Percentiles rank a stretch among this genome's conserved stretches.
phyloP scores from a whole-genome alignment of 2,113 vertebrate genomes.

The Pipa parva region DNA sequence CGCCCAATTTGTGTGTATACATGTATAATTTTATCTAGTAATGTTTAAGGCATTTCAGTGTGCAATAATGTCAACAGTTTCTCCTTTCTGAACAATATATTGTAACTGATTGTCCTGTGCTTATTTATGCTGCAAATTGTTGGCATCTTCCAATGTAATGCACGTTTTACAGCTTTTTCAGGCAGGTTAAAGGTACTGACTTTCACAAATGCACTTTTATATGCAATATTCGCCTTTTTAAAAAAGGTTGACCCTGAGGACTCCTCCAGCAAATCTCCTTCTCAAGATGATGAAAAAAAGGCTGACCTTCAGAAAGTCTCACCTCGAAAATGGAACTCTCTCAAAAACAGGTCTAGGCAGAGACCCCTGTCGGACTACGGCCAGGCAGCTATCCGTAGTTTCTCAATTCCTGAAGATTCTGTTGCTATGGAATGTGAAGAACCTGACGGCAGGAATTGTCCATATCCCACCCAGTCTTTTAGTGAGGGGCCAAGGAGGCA shows the following conservation, averaged over 20 bases:
- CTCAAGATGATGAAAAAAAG: conserved; percentile 61
- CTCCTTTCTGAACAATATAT: too few relatives aligned
- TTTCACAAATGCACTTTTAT: conserved; percentile 46
- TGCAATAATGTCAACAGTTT: too few relatives aligned
- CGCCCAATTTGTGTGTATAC: too few relatives aligned
- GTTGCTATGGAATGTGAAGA: conserved; percentile 54
- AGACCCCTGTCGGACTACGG: conserved; percentile 90
- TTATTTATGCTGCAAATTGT: too few relatives aligned
- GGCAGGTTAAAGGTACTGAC: not conserved
- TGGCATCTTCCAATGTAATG: too few relatives aligned
- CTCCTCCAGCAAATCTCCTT: conserved; percentile 55
- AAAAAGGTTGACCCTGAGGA: conserved; percentile 71
- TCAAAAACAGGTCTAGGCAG: conserved; percentile 63
- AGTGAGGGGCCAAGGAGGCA: not conserved
- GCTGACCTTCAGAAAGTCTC: conserved; percentile 52
- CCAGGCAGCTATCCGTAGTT: conserved; percentile 71
- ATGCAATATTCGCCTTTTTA: conserved; percentile 71
- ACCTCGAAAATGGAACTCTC: conserved; percentile 66
- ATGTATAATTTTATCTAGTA: too few relatives aligned
- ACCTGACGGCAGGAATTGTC: conserved; percentile 43
- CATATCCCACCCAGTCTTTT: conserved; percentile 45
- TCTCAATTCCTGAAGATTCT: conserved; percentile 83
- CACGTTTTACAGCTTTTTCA: not conserved
- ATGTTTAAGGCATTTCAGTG: too few relatives aligned
- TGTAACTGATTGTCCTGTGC: too few relatives aligned